Conservation (phyloP, 2,113 vertebrate genomes). For the Hyperoodon ampullatus region DNA sequence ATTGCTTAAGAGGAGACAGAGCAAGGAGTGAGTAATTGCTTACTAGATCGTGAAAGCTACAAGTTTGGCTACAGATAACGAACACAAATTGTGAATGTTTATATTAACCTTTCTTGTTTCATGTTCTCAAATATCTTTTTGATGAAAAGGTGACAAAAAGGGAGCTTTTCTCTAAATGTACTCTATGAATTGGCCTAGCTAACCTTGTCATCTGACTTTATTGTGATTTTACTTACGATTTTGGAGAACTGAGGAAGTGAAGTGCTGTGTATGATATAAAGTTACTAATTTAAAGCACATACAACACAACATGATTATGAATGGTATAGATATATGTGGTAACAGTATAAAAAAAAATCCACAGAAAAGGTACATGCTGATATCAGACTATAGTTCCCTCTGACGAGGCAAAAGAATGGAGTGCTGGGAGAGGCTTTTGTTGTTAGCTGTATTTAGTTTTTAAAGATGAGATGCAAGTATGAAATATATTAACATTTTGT, state of each 20-base stretch:
- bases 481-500: not conserved
- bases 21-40: not conserved
- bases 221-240: constrained; percentile 27
- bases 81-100: not conserved
- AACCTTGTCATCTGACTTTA: not conserved
- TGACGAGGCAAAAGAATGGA: not conserved
- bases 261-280: not conserved
- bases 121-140: not conserved
- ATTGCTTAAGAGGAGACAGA: not conserved
- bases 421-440: not conserved
- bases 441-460: not conserved
- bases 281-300: not conserved
- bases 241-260: not conserved
- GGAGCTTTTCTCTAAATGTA: not conserved
- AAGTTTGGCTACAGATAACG: not conserved
- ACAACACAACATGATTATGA: not conserved
- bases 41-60: not conserved
- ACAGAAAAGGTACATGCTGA: not conserved
- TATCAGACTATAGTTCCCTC: not conserved
- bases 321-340: not conserved
- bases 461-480: not conserved
- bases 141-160: not conserved
- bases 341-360: not conserved
- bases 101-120: not conserved
- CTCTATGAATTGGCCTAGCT: not conserved